phyloP scores from a whole-genome alignment of 2,113 vertebrate genomes.

The Arizona elegans region DNA sequence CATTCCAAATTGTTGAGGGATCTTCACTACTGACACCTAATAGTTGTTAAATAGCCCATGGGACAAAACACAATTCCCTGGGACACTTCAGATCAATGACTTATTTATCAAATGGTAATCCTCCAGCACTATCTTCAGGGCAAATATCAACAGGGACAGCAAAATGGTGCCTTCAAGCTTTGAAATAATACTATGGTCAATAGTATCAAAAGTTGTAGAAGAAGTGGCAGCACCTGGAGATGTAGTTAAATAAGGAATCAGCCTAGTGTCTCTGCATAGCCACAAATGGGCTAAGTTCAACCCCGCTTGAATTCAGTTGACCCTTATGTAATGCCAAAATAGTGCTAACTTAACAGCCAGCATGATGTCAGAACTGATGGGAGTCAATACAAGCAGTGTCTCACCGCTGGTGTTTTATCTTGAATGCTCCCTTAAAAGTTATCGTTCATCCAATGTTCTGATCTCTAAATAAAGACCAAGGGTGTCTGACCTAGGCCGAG shows the following conservation, averaged over 20 bases:
- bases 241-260: background rate
- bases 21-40: background rate
- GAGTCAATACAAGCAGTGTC: background rate
- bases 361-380: background rate
- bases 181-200: background rate
- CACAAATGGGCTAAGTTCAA: background rate
- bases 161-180: background rate
- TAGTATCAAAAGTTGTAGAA: background rate
- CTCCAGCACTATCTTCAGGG: background rate
- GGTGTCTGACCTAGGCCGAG: background rate
- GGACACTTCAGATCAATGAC: background rate
- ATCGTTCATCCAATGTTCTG: background rate
- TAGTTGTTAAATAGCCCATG: background rate
- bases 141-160: background rate
- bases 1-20: background rate
- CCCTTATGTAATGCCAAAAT: background rate
- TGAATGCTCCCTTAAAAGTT: background rate
- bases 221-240: background rate
- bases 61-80: background rate
- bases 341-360: background rate
- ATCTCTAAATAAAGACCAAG: background rate
- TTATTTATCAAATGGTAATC: background rate
- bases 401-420: background rate
- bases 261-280: background rate
- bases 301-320: background rate